Evolutionary conservation across 35 echinoderm and acorn worm genomes (phyloP).

Genomic region (Heliocidaris erythrogramma): DNA sequence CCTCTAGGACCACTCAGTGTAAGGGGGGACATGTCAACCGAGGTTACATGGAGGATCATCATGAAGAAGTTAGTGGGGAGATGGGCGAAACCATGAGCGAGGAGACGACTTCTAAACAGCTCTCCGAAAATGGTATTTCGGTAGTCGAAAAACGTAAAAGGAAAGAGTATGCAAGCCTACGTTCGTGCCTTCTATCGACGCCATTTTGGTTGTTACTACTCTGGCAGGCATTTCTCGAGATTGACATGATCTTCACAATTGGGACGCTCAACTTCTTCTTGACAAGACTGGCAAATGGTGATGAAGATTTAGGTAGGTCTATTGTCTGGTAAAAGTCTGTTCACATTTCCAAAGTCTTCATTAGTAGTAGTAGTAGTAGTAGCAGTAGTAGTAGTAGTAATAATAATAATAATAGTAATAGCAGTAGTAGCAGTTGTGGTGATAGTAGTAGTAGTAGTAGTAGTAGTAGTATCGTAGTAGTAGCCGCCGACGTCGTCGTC

Average conservation of each 20-base stretch:
- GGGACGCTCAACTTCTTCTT: neutral
- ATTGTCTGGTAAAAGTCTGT: neutral
- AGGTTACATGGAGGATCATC: neutral
- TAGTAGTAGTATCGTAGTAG: neutral
- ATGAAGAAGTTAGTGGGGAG: too few species aligned
- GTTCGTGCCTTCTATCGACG: neutral
- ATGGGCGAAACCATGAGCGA: neutral
- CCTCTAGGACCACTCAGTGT: neutral
- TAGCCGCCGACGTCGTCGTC: too few species aligned
- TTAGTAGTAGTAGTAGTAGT: neutral
- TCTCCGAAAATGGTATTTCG: neutral
- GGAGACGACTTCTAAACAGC: neutral
- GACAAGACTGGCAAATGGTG: neutral
- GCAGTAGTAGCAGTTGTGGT: neutral
- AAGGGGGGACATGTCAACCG: neutral
- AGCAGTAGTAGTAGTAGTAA: neutral
- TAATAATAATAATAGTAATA: neutral
- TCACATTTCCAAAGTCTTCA: too few species aligned
- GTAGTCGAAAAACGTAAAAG: neutral
- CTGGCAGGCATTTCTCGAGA: neutral
- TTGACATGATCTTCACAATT: conserved; percentile 21
- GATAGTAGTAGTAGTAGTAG: neutral
- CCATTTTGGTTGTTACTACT: neutral
- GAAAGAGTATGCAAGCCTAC: neutral
- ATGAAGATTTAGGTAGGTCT: neutral